Percentiles rank a stretch among this genome's conserved stretches.
Evolutionary conservation across 2,113 vertebrate species (phyloP).

Genomic region (Psophia crepitans): DNA sequence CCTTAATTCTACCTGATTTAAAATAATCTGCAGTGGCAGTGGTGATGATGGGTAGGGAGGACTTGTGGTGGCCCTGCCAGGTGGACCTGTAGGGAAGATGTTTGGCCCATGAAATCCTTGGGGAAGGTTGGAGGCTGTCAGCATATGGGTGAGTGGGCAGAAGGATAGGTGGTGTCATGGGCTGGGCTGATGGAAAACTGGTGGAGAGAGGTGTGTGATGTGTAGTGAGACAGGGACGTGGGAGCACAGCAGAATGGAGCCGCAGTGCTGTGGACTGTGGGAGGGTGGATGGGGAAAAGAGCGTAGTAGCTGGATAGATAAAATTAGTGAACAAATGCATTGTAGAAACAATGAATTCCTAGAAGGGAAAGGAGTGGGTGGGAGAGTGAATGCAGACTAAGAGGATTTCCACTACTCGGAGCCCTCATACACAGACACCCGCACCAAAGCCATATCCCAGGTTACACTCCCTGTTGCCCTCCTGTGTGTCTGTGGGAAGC

Average conservation of each 20-base stretch:
- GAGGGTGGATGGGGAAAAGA: not conserved
- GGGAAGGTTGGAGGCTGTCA: not conserved
- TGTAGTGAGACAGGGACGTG: not conserved
- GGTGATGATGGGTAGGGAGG: not conserved
- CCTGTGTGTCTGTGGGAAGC: not conserved
- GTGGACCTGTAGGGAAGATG: not conserved
- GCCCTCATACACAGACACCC: not conserved
- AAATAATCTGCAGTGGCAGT: not conserved
- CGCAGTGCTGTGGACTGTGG: not conserved
- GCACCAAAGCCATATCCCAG: not conserved
- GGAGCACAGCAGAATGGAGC: not conserved
- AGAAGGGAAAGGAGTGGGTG: slow-evolving; percentile 14
- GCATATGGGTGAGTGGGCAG: not conserved
- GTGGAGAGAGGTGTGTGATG: not conserved
- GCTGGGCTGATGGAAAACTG: not conserved
- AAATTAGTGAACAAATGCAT: slow-evolving; percentile 4
- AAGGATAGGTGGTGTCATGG: not conserved
- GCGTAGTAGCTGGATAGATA: not conserved
- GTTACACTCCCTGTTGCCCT: not conserved
- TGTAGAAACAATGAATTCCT: slow-evolving; percentile 12
- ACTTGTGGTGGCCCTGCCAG: not conserved
- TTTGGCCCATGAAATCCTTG: not conserved
- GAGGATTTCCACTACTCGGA: slow-evolving; percentile 11
- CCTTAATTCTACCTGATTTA: slow-evolving; percentile 35
- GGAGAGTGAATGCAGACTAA: not conserved